Evolutionary conservation across 2,888 invertebrate genomes (phyloP), one percentile per base, ranked within the genome.

Genomic region (Hemistola chrysoprasaria): DNA sequence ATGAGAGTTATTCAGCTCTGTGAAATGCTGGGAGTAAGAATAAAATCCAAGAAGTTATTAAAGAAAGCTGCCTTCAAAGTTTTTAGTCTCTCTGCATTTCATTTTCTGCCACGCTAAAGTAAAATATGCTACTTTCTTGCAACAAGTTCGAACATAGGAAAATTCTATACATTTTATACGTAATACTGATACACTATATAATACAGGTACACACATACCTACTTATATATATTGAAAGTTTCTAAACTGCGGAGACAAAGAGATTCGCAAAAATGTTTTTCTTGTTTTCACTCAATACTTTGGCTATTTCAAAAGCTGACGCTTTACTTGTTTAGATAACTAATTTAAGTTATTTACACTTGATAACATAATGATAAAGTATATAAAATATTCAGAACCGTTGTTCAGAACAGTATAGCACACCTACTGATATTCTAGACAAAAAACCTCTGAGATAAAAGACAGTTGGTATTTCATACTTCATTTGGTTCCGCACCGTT

Each of bases 221-320:
- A n/a, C n/a, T n/a, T n/a, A 50, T 33, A 38, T 10, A 23, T 54
- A 57, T 50, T 50, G 44, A 56, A 65, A 69, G 54, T 65, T 69
- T 57, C 55, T 55, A 47, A 62, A 60, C 50, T 45, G 54, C 52
- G 28, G 41, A 42, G 47, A 45, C 39, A 50, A 46, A 48, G 30
- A 31, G 52, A 60, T 56, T 69, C n/a, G n/a, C n/a, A n/a, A 70
- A 71, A 69, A 72, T 69, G 59, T 67, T 73, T 71, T 65, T 62
- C 66, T 55, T 69, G 71, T 70, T 64, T 60, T 44, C 55, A 52
- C 45, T 32, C 52, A 50, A 47, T 32, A 37, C 52, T 57, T 59
- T 58, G 65, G 64, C n/a, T n/a, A n/a, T n/a, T n/a, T n/a, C n/a
- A n/a, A n/a, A n/a, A n/a, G n/a, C n/a, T n/a, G n/a, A n/a, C n/a